phyloP scores from a whole-genome alignment of 2,888 invertebrate species.

The Melieria picta region DNA sequence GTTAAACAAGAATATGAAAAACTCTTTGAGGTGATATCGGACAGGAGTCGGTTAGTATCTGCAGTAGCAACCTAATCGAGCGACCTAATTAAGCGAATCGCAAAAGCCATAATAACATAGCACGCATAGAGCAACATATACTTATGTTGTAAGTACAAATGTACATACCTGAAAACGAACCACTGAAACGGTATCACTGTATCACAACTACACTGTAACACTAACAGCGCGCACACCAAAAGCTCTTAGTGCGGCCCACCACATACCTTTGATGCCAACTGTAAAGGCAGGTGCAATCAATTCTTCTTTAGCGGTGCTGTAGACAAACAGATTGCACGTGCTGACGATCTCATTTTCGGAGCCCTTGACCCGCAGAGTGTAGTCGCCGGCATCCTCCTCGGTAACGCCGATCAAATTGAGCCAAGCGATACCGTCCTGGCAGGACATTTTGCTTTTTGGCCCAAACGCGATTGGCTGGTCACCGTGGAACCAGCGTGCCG shows the following conservation, averaged over 20 bases:
- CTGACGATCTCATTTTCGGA: slow-evolving; percentile 76
- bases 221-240: no score
- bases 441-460: slow-evolving; percentile 72
- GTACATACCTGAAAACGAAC: not conserved
- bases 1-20: not conserved
- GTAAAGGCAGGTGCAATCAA: slow-evolving; percentile 79
- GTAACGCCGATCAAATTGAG: slow-evolving; percentile 77
- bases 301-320: slow-evolving; percentile 66
- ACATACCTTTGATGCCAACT: slow-evolving; percentile 75
- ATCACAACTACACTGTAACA: no score
- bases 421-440: slow-evolving; percentile 77
- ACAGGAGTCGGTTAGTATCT: not conserved
- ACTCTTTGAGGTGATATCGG: not conserved
- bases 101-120: no score
- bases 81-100: no score
- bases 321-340: slow-evolving; percentile 72
- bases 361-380: slow-evolving; percentile 80
- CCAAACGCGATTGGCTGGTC: slow-evolving; percentile 71
- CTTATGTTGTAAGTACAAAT: not conserved
- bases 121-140: no score
- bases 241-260: no score
- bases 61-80: not conserved
- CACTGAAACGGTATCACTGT: no score
- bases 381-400: slow-evolving; percentile 79
- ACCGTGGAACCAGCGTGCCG: slow-evolving; percentile 77